Base-by-base conservation (phyloP, 2,888 invertebrate genomes). In the Parnassius apollo region DNA sequence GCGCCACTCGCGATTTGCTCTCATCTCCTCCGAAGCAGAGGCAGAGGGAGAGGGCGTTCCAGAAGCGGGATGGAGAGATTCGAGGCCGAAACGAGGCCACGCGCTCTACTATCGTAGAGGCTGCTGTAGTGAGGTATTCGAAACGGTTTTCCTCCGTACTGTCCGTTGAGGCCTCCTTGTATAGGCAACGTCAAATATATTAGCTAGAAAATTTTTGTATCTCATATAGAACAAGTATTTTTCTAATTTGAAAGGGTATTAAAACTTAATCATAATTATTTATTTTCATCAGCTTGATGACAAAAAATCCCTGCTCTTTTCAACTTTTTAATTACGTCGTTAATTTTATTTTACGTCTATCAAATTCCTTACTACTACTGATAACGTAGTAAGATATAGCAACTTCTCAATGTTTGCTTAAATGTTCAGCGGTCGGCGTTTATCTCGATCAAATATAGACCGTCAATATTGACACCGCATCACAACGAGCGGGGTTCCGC, bases 91-190 rank as follows among this genome's bases (percentile, higher is more conserved):
- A 59, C 59, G 71, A 64, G 57, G 68, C 18, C 77, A 76, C 51
- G 78, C 82, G 68, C 78, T 77, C 68, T 74, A 79, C 54, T 74
- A 70, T 61, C 68, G 80, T 82, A 42, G 84, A 79, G 61, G 88
- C 88, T 62, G 76, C 82, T 67, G 75, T 77, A 12, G 83, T 82
- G 66, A 89, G 74, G 80, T 82, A 86, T 77, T 79, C 81, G 80
- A 78, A 81, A 71, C 75, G 81, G 71, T 35, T 35, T 35, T 80
- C 74, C 69, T 71, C 74, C 62, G 74, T 71, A 66, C 78, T 71
- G 72, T 84, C 86, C 78, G 78, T 66, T 69, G 88, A 80, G 75
- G 83, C 82, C 75, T 88, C 87, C 81, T 85, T 75, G 51, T 64
- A 68, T 63, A 54, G 48, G 13, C 42, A 55, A 42, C 45, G 45